Base-by-base conservation (phyloP, 2,113 vertebrate genomes). In the Carassius carassius region DNA sequence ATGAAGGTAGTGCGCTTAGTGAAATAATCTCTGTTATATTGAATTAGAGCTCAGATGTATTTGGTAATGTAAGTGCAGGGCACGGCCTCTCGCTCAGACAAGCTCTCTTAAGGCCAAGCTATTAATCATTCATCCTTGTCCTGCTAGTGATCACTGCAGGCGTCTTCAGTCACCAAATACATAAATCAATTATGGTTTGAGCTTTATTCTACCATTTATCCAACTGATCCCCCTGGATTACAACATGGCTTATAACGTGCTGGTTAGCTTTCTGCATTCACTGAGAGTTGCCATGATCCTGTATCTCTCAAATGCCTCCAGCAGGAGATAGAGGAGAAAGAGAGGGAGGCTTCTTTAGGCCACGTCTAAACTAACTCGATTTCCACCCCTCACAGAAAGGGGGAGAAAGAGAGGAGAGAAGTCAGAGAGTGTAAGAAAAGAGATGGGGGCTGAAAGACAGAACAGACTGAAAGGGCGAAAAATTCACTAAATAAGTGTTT, bases 151-250 rank as follows among this genome's bases (percentile, higher is more conserved):
- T 94, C 92, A 93, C 92, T 92, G 88, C 83, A 87, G 91, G 90
- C 87, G 88, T 92, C 92, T 93, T 92, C 84, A 90, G 92, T 95
- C 93, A 93, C 93, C 92, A 94, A 94, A 95, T 94, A 93, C 93
- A 94, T 94, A 92, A 95, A 95, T 94, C 94, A 94, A 94, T 95
- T 94, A 95, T 93, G 92, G 92, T 94, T 95, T 94, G 94, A 95
- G 93, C 93, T 94, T 94, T 92, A 91, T 92, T 92, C 91, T 89
- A 90, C 90, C 92, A 93, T 94, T 94, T 94, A 94, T 92, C 90
- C 92, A 92, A 93, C 93, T 92, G 92, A 95, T 94, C 94, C 92
- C 89, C 89, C 87, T 88, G 93, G 94, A 94, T 95, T 94, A 94
- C 92, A 91, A 91, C 87, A 85, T 11, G 82, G 92, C 90, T 94